These are phyloP conservation scores for Paraplagusia blochii DNA, from an alignment of 2,113 vertebrate species.

Conservation along the genomic window DNA sequence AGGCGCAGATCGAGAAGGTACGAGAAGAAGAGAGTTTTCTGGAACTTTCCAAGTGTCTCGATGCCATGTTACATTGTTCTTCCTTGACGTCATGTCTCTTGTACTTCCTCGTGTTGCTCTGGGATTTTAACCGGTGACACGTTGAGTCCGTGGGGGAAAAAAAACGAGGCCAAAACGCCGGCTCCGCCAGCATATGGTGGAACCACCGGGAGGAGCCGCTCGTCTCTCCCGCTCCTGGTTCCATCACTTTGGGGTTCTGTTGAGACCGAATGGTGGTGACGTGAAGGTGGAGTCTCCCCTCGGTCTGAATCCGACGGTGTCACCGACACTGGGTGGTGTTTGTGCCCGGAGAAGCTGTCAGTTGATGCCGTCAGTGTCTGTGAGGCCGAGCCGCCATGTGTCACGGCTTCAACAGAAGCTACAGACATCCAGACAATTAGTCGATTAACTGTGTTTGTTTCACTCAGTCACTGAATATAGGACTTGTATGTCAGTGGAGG, in stretches of 20 bases:
- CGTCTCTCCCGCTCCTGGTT: not conserved
- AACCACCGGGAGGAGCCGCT: not conserved
- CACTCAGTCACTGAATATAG: too few species aligned
- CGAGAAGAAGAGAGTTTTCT: conserved; percentile 22
- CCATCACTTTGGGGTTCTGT: too few species aligned
- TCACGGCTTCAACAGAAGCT: not conserved
- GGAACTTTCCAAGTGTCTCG: conserved; percentile 30
- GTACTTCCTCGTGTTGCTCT: not conserved
- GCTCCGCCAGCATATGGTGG: conserved; percentile 52
- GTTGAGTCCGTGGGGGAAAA: too few species aligned
- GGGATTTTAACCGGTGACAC: fast-evolving
- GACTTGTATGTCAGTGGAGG: too few species aligned
- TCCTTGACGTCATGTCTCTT: not conserved
- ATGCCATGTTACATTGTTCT: conserved; percentile 11
- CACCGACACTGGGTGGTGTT: not conserved
- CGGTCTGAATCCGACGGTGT: fast-evolving
- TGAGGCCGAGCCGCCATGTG: conserved; percentile 56
- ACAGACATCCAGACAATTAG: not conserved
- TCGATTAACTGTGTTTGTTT: too few species aligned
- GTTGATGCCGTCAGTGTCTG: not conserved
- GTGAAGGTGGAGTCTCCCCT: not conserved
- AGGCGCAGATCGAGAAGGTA: conserved; percentile 77
- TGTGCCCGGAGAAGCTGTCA: conserved; percentile 16
- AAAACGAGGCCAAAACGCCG: conserved; percentile 7
- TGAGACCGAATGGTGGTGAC: not conserved